phyloP scores from a whole-genome alignment of 2,797 vertebrate genomes.

The Ispidina lecontei region DNA sequence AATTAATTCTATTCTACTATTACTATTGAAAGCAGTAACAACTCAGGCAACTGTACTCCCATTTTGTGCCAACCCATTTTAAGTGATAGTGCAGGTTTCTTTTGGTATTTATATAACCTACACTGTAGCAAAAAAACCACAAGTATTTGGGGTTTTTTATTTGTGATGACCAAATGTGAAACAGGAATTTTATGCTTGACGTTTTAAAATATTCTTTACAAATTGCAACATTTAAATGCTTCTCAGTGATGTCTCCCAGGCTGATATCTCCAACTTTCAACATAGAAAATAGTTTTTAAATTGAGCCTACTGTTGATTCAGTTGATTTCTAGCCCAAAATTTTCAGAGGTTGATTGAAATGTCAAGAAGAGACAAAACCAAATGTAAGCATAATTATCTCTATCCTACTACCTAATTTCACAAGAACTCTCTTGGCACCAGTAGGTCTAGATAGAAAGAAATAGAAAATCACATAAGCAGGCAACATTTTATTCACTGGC shows the following conservation, averaged over 20 bases:
- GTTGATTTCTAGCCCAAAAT: not conserved
- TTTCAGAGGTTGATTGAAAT: conserved; percentile 18
- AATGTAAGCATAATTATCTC: not conserved
- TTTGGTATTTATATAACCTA: not conserved
- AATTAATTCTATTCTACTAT: not conserved
- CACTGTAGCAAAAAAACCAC: not conserved
- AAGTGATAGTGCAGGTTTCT: not conserved
- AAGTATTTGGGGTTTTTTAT: not conserved
- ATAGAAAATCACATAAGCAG: not conserved
- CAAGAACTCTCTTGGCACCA: not conserved
- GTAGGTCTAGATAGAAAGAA: conserved; percentile 5
- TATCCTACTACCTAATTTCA: not conserved
- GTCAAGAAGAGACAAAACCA: not conserved
- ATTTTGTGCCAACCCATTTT: not conserved
- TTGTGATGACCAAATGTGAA: not conserved
- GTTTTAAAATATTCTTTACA: not conserved
- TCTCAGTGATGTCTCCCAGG: not conserved
- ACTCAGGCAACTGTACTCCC: not conserved
- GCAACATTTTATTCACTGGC: not conserved
- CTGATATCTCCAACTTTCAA: not conserved
- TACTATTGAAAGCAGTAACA: not conserved
- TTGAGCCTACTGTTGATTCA: not conserved
- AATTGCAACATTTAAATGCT: not conserved
- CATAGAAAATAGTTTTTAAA: conserved; percentile 26
- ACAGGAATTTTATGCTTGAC: not conserved